Base-by-base conservation (phyloP, 2,888 invertebrate species). In the Euplexia lucipara region DNA sequence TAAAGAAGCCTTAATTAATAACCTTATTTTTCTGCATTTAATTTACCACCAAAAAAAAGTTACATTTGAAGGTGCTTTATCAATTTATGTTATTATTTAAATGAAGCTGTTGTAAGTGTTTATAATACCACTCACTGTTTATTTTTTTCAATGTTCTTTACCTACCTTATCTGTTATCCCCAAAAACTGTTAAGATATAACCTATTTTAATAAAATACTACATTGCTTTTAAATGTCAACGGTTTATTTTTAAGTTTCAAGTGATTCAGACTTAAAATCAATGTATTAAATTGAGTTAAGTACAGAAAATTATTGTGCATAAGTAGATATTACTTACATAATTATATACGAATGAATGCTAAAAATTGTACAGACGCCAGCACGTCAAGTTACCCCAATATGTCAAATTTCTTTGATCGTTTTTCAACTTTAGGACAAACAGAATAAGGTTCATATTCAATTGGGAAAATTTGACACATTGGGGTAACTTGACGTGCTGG, bases 341-440 rank as follows among this genome's bases (percentile, higher is more conserved):
- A 69, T 56, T 20, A 20, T 42, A 62, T 76, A 78, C 76, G 76
- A 75, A 81, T 83, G 76, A 80, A 79, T 81, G 76, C 78, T 82
- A 81, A 81, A 58, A 74, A 82, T 82, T 84, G 84, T 84, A 84
- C 77, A 84, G n/a, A n/a, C n/a, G n/a, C n/a, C n/a, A n/a, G n/a
- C n/a, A n/a, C n/a, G n/a, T n/a, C n/a, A n/a, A n/a, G n/a, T n/a
- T n/a, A n/a, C n/a, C n/a, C n/a, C n/a, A n/a, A n/a, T n/a, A n/a
- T n/a, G n/a, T n/a, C n/a, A n/a, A n/a, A n/a, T n/a, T n/a, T n/a
- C n/a, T n/a, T n/a, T n/a, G n/a, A n/a, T n/a, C n/a, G n/a, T n/a
- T n/a, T n/a, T n/a, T n/a, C n/a, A n/a, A n/a, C n/a, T n/a, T n/a
- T n/a, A n/a, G n/a, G n/a, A n/a, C n/a, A n/a, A n/a, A n/a, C n/a